phyloP scores from a whole-genome alignment of 2,888 invertebrate genomes.

The Stenodema calcarata region DNA sequence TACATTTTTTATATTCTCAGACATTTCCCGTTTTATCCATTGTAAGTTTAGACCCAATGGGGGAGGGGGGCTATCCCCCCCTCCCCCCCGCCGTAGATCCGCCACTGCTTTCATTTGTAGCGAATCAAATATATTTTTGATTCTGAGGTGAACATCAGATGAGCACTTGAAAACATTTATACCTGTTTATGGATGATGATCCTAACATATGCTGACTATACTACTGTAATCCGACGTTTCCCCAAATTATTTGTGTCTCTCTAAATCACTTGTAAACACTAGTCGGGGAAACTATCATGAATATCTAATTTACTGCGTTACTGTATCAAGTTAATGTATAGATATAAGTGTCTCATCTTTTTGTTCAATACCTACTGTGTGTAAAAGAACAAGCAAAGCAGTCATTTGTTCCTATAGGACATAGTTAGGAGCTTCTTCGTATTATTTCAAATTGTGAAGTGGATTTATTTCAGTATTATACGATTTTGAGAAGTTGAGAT shows the following conservation, averaged over 20 bases:
- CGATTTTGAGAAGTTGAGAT: not conserved
- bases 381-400: not conserved
- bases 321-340: not conserved
- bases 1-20: too few species aligned
- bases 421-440: not conserved
- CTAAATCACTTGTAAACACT: not conserved
- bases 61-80: too few species aligned
- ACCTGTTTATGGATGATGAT: not conserved
- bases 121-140: not conserved
- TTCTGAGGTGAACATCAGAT: not conserved
- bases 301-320: not conserved
- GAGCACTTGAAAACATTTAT: not conserved
- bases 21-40: too few species aligned
- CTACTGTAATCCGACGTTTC: not conserved
- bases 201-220: not conserved
- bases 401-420: slow-evolving; percentile 15
- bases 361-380: not conserved
- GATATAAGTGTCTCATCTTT: not conserved
- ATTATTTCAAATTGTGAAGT: not conserved
- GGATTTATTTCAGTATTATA: slow-evolving; percentile 14
- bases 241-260: not conserved
- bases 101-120: too few species aligned
- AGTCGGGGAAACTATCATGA: not conserved
- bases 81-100: too few species aligned
- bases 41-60: too few species aligned